Percentiles rank a stretch among this genome's conserved stretches.
Evolutionary conservation across 2,888 invertebrate species (phyloP).

Genomic region (Thera britannica): DNA sequence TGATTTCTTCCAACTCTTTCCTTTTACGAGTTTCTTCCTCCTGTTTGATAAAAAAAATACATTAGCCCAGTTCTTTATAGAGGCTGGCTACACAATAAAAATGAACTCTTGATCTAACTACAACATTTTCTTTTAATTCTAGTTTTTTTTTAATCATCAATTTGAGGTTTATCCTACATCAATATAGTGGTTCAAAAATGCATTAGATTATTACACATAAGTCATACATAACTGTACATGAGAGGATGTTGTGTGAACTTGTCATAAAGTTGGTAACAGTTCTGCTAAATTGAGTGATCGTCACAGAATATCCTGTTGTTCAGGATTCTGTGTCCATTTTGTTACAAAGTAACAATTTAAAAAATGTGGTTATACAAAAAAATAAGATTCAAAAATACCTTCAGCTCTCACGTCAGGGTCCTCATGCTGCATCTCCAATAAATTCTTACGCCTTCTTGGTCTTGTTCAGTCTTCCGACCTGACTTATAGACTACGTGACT

Average conservation of each 20-base stretch:
- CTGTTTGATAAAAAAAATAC: constrained; percentile 89
- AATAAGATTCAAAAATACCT: constrained; percentile 82
- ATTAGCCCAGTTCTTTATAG: constrained; percentile 59
- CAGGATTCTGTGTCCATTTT: constrained; percentile 33
- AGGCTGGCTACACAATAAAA: constrained; percentile 34
- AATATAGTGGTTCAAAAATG: constrained; percentile 4
- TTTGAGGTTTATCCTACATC: constrained; percentile 17
- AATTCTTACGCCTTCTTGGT: constrained; percentile 81
- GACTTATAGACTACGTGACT: constrained; percentile 85
- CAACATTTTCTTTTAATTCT: constrained; percentile 2
- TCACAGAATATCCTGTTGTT: constrained; percentile 26
- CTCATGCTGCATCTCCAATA: constrained; percentile 80
- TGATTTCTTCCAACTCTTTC: constrained; percentile 97
- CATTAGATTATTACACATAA: background rate
- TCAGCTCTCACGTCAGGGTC: constrained; percentile 76
- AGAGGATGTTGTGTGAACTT: constrained; percentile 12
- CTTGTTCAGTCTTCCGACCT: constrained; percentile 84
- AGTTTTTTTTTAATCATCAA: constrained; percentile 10
- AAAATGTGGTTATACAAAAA: constrained; percentile 75
- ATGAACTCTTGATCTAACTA: constrained; percentile 22
- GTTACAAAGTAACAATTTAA: constrained; percentile 52
- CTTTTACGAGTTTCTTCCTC: constrained; percentile 98
- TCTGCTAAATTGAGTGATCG: constrained; percentile 12
- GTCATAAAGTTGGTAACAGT: constrained; percentile 9
- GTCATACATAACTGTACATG: background rate